Evolutionary conservation across 1,140 invertebrate genomes (phyloP).

Genomic region (Carcinoscorpius rotundicauda): DNA sequence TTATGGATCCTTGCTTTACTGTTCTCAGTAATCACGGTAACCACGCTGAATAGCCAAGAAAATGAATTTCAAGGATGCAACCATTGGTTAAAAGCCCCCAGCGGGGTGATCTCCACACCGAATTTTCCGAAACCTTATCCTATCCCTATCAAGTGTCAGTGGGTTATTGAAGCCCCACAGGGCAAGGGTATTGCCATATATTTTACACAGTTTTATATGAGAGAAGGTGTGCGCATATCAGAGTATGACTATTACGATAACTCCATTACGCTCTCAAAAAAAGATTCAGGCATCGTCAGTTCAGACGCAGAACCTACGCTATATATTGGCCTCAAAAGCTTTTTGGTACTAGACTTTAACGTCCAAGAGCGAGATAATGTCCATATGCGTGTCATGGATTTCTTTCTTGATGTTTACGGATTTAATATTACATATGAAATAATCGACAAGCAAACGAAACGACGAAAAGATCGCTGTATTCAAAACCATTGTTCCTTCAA

Average conservation of each 20-base stretch:
- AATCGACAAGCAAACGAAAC: conserved; percentile 29
- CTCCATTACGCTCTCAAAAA: conserved; percentile 23
- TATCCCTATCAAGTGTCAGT: conserved; percentile 67
- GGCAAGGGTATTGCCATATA: conserved; percentile 60
- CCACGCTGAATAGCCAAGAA: too few relatives aligned
- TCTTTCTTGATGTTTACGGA: conserved; percentile 69
- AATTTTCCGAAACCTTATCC: conserved; percentile 63
- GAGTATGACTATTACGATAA: conserved; percentile 49
- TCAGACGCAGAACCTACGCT: conserved; percentile 23
- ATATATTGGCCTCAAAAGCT: conserved; percentile 51
- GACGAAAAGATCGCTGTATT: conserved; percentile 11
- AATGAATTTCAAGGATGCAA: too few relatives aligned
- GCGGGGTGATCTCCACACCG: conserved; percentile 55
- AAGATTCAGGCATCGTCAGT: conserved; percentile 32
- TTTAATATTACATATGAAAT: conserved; percentile 88
- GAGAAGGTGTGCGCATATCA: conserved; percentile 60
- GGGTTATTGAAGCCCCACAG: conserved; percentile 60
- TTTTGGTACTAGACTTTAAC: conserved; percentile 61
- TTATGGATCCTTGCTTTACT: too few relatives aligned
- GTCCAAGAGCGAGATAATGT: conserved; percentile 60
- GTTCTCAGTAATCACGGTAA: too few relatives aligned
- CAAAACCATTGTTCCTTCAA: conserved; percentile 68
- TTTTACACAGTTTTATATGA: conserved; percentile 73
- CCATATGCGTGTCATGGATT: conserved; percentile 63
- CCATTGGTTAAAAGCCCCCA: conserved; percentile 7